Percentiles rank a stretch among this genome's conserved stretches.
Conservation (phyloP, 2,797 vertebrate genomes). For the Xyrichtys novacula region DNA sequence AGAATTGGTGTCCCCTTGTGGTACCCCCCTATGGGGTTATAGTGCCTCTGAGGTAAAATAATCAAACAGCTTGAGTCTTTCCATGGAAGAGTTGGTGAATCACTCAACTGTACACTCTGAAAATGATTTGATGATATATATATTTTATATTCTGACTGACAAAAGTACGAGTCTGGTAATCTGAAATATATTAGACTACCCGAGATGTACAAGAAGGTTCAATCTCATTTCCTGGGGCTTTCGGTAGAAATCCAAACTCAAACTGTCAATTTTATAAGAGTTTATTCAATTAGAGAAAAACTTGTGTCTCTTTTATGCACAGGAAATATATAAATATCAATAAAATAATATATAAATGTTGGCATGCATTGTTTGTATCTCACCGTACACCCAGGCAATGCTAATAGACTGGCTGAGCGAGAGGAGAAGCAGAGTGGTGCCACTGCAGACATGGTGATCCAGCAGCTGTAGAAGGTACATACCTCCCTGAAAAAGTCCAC, state of each 20-base stretch:
- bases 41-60: no score
- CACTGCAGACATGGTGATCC: slow-evolving; percentile 79
- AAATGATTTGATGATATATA: no score
- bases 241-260: not conserved
- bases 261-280: no score
- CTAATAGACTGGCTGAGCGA: slow-evolving; percentile 72
- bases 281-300: no score
- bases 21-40: no score
- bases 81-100: no score
- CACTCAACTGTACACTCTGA: no score
- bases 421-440: slow-evolving; percentile 73
- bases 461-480: slow-evolving; percentile 77
- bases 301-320: not conserved
- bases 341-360: not conserved
- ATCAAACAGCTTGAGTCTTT: no score
- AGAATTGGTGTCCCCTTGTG: no score
- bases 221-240: not conserved
- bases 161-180: no score
- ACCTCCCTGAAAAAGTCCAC: slow-evolving; percentile 68
- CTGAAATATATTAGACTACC: no score
- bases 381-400: slow-evolving; percentile 79
- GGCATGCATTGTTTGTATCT: not conserved
- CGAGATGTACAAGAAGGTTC: not conserved
- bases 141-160: no score
- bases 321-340: slow-evolving; percentile 17